phyloP scores from a whole-genome alignment of 2,888 invertebrate species.

The Pyrocoelia pectoralis region DNA sequence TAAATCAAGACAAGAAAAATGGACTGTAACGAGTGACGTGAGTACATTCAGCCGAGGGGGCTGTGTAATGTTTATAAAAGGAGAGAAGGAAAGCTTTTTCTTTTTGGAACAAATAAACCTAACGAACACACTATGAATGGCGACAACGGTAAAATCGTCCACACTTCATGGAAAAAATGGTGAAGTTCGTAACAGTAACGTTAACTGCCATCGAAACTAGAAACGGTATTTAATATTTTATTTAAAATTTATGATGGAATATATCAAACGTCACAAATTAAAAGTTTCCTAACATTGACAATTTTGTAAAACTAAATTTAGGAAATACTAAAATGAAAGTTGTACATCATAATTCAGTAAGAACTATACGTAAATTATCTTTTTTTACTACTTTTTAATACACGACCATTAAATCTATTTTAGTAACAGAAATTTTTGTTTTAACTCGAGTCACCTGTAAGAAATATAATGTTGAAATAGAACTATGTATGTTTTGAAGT shows the following conservation, averaged over 20 bases:
- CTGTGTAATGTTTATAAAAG: no score
- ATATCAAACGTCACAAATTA: neutral
- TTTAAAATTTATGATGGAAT: neutral
- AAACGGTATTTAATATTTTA: neutral
- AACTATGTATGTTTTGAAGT: neutral
- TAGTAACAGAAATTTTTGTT: neutral
- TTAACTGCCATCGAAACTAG: no score
- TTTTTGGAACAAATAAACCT: no score
- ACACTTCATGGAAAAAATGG: no score
- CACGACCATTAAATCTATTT: neutral
- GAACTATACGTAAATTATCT: constrained; percentile 7
- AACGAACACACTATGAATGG: no score
- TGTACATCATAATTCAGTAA: constrained; percentile 7
- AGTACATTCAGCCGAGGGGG: no score
- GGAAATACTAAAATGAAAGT: neutral
- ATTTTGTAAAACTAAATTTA: constrained; percentile 11
- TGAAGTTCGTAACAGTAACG: no score
- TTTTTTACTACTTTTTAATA: constrained; percentile 8
- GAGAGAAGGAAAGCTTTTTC: no score
- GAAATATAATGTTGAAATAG: neutral
- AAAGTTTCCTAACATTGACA: neutral
- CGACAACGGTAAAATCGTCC: no score
- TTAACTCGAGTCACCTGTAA: neutral
- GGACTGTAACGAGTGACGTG: no score
- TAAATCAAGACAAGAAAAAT: no score